A percentile compares a stretch with the other conserved stretches of the same genome.
phyloP scores from a whole-genome alignment of 2,888 invertebrate species.

The Heliconius sara region DNA sequence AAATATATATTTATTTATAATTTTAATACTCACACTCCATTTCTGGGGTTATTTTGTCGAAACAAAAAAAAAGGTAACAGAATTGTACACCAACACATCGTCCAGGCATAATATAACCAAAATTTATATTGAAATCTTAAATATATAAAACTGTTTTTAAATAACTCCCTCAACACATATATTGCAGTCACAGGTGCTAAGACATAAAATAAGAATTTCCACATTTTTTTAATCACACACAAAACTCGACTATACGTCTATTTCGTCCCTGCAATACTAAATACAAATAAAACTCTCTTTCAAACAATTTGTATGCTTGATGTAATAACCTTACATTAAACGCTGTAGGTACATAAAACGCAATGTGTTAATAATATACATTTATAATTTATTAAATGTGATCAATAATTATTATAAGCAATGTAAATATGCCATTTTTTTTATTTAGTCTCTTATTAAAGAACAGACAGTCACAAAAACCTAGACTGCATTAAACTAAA shows the following conservation, averaged over 20 bases:
- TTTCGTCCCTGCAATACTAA: conserved; percentile 12
- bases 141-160: not conserved
- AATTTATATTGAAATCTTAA: conserved; percentile 21
- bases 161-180: not conserved
- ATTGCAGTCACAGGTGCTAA: not conserved
- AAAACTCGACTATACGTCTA: not conserved
- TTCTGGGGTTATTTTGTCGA: not conserved
- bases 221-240: not conserved
- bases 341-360: not conserved
- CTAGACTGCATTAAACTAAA: too few relatives aligned
- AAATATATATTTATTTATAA: not conserved
- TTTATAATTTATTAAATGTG: too few relatives aligned
- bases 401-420: too few relatives aligned
- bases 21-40: conserved; percentile 55
- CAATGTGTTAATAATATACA: too few relatives aligned
- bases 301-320: not conserved
- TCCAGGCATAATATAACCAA: not conserved
- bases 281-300: not conserved
- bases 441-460: too few relatives aligned
- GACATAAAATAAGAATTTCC: not conserved
- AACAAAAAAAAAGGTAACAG: not conserved
- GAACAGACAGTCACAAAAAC: too few relatives aligned
- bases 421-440: too few relatives aligned
- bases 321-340: not conserved
- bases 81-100: not conserved